Percentiles rank a stretch among this genome's conserved stretches.
Evolutionary conservation across 92 coral and sea anemone species (phyloP).

Genomic region (Desmophyllum pertusum): DNA sequence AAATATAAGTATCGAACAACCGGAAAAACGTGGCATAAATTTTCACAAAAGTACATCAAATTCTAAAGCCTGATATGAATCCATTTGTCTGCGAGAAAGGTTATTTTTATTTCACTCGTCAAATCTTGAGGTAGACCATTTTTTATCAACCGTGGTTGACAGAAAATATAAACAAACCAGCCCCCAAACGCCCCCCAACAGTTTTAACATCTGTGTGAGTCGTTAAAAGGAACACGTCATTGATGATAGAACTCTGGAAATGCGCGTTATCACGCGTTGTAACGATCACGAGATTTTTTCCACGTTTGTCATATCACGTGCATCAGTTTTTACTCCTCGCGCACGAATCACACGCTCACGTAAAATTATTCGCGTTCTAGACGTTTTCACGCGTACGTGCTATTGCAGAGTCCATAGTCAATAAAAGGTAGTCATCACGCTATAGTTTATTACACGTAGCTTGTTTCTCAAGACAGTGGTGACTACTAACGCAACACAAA

Average conservation of each 20-base stretch:
- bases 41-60: not conserved
- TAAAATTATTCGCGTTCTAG: conserved; percentile 3
- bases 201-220: not conserved
- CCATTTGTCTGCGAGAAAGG: not conserved
- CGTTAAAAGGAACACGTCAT: not conserved
- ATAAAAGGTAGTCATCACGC: conserved; percentile 1
- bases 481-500: not conserved
- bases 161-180: not conserved
- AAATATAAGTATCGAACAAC: not conserved
- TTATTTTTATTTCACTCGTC: not conserved
- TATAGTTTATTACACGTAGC: not conserved
- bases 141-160: not conserved
- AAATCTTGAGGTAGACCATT: not conserved
- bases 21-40: not conserved
- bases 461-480: not conserved
- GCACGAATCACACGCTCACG: conserved; percentile 13
- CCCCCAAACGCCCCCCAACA: not conserved
- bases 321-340: not conserved
- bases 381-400: conserved; percentile 9
- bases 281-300: not conserved
- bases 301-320: conserved; percentile 26
- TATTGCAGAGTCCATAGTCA: not conserved
- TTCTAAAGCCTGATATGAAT: not conserved
- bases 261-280: conserved; percentile 5
- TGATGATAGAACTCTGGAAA: not conserved